These are phyloP conservation scores for Parthenolecanium corni DNA, from an alignment of 2,888 invertebrate species.

Conservation along the genomic window DNA sequence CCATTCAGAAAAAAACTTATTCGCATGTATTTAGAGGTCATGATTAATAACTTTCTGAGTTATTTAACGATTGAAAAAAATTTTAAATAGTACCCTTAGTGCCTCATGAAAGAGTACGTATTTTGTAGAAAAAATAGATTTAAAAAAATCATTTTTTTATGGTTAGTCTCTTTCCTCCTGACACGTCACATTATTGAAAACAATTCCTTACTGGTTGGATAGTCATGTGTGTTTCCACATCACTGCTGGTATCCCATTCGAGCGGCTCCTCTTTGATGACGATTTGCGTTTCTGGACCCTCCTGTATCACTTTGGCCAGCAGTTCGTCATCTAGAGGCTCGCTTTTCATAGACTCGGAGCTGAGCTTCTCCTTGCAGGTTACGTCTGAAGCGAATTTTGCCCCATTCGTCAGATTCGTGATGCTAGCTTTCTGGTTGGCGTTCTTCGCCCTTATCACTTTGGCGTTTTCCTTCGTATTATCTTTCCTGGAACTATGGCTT, in stretches of 20 bases:
- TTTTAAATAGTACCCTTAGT: no score
- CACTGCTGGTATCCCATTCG: constrained; percentile 59
- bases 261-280: constrained; percentile 52
- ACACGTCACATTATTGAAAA: no score
- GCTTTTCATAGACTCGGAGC: constrained; percentile 9
- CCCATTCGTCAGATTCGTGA: constrained; percentile 23
- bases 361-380: constrained; percentile 17
- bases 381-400: constrained; percentile 19
- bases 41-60: no score
- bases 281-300: constrained; percentile 32
- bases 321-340: constrained; percentile 21
- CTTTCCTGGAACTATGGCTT: constrained; percentile 6
- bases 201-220: constrained; percentile 49
- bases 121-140: no score
- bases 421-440: constrained; percentile 9
- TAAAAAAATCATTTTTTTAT: no score
- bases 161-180: no score
- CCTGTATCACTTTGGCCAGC: constrained; percentile 21
- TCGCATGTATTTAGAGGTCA: no score
- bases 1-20: no score
- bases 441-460: constrained; percentile 16
- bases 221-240: constrained; percentile 49
- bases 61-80: no score
- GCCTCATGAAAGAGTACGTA: no score
- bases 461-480: constrained; percentile 23